Percentiles rank a stretch among this genome's conserved stretches.
Evolutionary conservation across 2,888 invertebrate species (phyloP).

Genomic region (Boloria selene): DNA sequence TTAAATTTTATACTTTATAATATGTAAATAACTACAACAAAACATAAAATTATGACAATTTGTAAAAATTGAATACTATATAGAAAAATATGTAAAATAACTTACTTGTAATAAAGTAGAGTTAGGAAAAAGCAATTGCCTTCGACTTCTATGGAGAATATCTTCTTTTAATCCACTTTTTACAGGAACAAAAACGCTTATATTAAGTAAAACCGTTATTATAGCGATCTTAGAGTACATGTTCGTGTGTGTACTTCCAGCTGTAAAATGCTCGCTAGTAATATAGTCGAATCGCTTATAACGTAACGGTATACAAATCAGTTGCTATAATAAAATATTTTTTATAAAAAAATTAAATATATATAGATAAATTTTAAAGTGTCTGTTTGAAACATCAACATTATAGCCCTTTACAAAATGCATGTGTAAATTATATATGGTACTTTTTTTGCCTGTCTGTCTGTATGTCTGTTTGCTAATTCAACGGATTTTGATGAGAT

Average conservation of each 20-base stretch:
- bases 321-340: not conserved
- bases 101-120: conserved; percentile 63
- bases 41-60: too few species aligned
- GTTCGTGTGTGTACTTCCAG: conserved; percentile 33
- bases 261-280: conserved; percentile 30
- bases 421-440: too few species aligned
- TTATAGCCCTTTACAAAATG: too few species aligned
- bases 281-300: conserved; percentile 16
- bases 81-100: not conserved
- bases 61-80: too few species aligned
- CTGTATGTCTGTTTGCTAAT: too few species aligned
- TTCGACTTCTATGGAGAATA: conserved; percentile 52
- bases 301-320: conserved; percentile 30
- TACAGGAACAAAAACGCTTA: conserved; percentile 4
- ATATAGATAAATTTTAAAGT: too few species aligned
- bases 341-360: too few species aligned
- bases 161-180: conserved; percentile 33
- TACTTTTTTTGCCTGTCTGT: too few species aligned
- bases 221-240: conserved; percentile 36
- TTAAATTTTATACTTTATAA: too few species aligned
- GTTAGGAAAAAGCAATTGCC: conserved; percentile 67
- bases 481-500: too few species aligned
- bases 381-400: too few species aligned
- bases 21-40: too few species aligned
- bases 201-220: conserved; percentile 16